Evolutionary conservation across 2,113 vertebrate genomes (phyloP).

Genomic region (Copsychus sechellarum): DNA sequence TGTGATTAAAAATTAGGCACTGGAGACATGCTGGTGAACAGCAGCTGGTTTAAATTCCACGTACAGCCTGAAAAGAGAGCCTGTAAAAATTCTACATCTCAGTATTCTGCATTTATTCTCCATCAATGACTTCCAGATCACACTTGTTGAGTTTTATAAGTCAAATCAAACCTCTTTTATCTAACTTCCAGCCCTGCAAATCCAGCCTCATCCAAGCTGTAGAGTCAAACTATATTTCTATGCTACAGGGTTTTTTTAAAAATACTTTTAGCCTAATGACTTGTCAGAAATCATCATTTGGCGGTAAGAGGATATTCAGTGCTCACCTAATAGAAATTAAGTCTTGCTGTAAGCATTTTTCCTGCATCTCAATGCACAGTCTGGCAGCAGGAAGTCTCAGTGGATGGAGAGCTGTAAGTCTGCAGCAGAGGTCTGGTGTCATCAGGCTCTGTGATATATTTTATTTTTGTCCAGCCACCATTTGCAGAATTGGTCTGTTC

Average conservation of each 20-base stretch:
- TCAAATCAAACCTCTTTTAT: constrained; percentile 32
- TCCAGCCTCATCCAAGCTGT: neutral
- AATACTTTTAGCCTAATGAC: neutral
- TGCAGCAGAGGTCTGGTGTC: neutral
- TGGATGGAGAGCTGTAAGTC: neutral
- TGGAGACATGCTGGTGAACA: constrained; percentile 19
- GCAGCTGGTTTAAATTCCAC: constrained; percentile 49
- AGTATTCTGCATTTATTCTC: constrained; percentile 36
- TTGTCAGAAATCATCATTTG: neutral
- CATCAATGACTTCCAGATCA: constrained; percentile 59
- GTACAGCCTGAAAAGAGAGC: constrained; percentile 19
- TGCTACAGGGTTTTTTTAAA: neutral
- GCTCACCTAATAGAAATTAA: neutral
- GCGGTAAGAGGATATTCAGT: neutral
- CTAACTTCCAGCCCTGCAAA: constrained; percentile 4
- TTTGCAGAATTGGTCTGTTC: neutral
- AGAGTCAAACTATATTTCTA: neutral
- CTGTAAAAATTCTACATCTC: constrained; percentile 29
- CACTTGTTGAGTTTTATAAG: constrained; percentile 41
- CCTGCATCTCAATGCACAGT: neutral
- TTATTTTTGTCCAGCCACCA: neutral
- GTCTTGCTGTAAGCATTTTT: neutral
- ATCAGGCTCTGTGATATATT: neutral
- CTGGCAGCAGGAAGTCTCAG: neutral
- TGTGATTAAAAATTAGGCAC: constrained; percentile 55